Evolutionary conservation across 1,140 invertebrate species (phyloP), one percentile per base, ranked within the genome.

Genomic region (Euschistus heros): DNA sequence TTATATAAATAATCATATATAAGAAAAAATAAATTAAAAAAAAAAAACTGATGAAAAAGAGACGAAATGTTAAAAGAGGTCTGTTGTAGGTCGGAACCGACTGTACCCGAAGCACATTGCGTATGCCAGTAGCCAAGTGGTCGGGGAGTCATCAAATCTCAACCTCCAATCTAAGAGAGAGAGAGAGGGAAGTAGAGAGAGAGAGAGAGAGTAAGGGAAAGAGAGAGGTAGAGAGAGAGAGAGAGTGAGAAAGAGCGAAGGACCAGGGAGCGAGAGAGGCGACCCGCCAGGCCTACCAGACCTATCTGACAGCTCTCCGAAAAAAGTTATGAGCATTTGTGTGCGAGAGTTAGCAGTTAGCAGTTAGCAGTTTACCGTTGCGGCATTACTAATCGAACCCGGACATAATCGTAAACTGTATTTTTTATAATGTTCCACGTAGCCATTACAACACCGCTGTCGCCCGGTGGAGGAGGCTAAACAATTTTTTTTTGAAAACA

Each of bases 81-180:
- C 54, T 26, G 15, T 57, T 18, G 54, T 57, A 24, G 15, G 18
- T 17, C 6, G 18, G 54, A 57, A 57, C 4, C 10, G 54, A 57
- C 20, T 20, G 22, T 57, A 57, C 54, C 54, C 15, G 54, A 17
- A 57, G 54, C 15, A 26, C 24, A 57, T 57, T 57, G 54, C 54
- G 54, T 57, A 57, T 57, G 20, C 54, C 54, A 26, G 54, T 57
- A 57, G 54, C 54, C 54, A 57, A 57, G 54, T 57, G 54, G 54
- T 24, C 54, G 20, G 54, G 24, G 54, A 57, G 54, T 57, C 54
- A 57, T 57, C 54, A 57, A 57, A 26, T 57, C 18, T 57, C 54
- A 22, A 50, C n/a, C 54, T 26, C 24, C 15, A 20, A 24, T 57
- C 54, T 26, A 50, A 50, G 47, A 18, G 47, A 18, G 47, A 44